Conservation (phyloP, 2,888 invertebrate species). For the Melanotus villosus region DNA sequence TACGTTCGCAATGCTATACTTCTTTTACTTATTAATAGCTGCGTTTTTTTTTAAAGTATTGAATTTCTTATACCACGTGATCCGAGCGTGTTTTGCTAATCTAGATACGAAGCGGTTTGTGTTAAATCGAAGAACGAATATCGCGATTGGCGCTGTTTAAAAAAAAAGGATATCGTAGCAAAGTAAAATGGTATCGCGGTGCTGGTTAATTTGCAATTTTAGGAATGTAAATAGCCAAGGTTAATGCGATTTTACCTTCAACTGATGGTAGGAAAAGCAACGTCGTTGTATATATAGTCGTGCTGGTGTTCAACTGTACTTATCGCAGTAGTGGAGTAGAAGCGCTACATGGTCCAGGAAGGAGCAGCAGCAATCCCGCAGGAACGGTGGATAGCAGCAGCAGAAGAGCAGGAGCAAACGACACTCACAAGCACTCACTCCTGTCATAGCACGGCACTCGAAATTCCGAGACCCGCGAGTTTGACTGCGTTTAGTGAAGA, state of each 20-base stretch:
- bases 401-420: conserved; percentile 48
- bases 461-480: conserved; percentile 47
- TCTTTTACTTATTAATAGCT: conserved; percentile 29
- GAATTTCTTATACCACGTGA: conserved; percentile 37
- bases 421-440: conserved; percentile 51
- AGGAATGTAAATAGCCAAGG: conserved; percentile 46
- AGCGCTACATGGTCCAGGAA: conserved; percentile 46
- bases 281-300: conserved; percentile 1
- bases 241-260: conserved; percentile 45
- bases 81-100: conserved; percentile 34
- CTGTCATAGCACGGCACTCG: conserved; percentile 53
- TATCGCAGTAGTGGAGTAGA: conserved; percentile 33
- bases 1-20: conserved; percentile 32
- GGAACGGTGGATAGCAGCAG: conserved; percentile 38
- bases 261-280: conserved; percentile 47
- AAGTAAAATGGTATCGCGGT: conserved; percentile 38
- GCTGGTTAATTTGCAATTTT: conserved; percentile 43
- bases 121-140: background rate
- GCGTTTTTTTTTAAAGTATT: conserved; percentile 28
- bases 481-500: conserved; percentile 47
- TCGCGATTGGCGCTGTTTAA: background rate
- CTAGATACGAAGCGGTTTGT: conserved; percentile 6
- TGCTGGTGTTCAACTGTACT: conserved; percentile 34
- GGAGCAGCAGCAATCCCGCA: conserved; percentile 45
- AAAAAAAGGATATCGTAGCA: conserved; percentile 29